Percentiles rank a stretch among this genome's conserved stretches.
Conservation (phyloP, 2,797 vertebrate species). For the Merluccius polli region DNA sequence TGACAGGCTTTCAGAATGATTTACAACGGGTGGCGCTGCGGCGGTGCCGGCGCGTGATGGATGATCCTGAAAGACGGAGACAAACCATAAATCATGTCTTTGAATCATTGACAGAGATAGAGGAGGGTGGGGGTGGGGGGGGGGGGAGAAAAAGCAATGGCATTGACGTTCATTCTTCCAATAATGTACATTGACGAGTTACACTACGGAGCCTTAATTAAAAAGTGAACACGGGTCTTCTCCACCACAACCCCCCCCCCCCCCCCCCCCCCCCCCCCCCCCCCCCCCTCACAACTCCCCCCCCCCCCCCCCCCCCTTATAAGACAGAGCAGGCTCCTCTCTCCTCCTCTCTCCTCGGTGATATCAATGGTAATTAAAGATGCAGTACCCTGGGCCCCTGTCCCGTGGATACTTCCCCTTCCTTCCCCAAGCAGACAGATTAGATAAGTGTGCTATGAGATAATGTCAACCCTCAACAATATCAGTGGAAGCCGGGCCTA, state of each 20-base stretch:
- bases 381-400: conserved; percentile 62
- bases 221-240: conserved; percentile 82
- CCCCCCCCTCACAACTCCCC: no score
- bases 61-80: conserved; percentile 99
- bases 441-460: conserved; percentile 73
- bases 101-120: conserved; percentile 99
- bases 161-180: conserved; percentile 99
- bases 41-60: conserved; percentile 97
- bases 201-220: conserved; percentile 99
- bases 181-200: conserved; percentile 99
- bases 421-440: conserved; percentile 70
- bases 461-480: conserved; percentile 71
- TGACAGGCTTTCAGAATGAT: conserved; percentile 99
- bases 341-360: conserved; percentile 42
- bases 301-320: conserved; percentile 8
- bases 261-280: neutral
- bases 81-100: conserved; percentile 99
- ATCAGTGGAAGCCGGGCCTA: conserved; percentile 53
- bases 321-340: conserved; percentile 23
- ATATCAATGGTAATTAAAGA: conserved; percentile 82
- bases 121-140: conserved; percentile 75
- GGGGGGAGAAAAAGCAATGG: conserved; percentile 64
- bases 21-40: conserved; percentile 97
- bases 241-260: conserved; percentile 49
- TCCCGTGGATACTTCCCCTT: conserved; percentile 67